Percentiles rank a stretch among this genome's conserved stretches.
Conservation (phyloP, 2,113 vertebrate genomes). For the Marmota monax region DNA sequence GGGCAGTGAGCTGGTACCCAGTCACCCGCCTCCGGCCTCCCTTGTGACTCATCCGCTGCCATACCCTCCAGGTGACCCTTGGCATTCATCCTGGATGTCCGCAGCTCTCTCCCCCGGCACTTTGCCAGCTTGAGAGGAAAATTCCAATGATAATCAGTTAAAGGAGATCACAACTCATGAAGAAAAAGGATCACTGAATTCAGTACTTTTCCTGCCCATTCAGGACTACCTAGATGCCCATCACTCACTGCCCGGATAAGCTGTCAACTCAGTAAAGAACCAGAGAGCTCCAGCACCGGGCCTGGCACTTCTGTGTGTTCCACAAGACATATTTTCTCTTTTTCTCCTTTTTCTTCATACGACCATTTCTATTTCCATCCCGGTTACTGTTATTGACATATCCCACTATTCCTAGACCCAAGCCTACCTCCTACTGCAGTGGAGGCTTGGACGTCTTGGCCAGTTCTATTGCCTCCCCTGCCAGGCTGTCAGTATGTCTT, state of each 20-base stretch:
- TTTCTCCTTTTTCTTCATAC: not conserved
- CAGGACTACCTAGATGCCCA: not conserved
- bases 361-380: not conserved
- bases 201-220: slow-evolving; percentile 21
- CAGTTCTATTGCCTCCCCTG: not conserved
- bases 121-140: slow-evolving; percentile 69
- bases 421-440: not conserved
- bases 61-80: slow-evolving; percentile 47
- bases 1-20: not conserved
- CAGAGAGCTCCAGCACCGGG: not conserved
- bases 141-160: slow-evolving; percentile 55
- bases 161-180: not conserved
- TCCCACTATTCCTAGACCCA: not conserved
- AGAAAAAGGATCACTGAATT: not conserved
- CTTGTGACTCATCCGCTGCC: slow-evolving; percentile 33
- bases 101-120: slow-evolving; percentile 12
- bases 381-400: not conserved
- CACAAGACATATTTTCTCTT: not conserved
- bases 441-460: not conserved
- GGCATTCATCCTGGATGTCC: not conserved
- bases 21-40: not conserved
- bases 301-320: not conserved
- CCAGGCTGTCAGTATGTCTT: not conserved
- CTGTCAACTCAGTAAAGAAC: not conserved
- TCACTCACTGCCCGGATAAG: not conserved